Percentiles rank a stretch among this genome's conserved stretches.
phyloP scores from a whole-genome alignment of 2,888 invertebrate species.

The Drosophila limbata region DNA sequence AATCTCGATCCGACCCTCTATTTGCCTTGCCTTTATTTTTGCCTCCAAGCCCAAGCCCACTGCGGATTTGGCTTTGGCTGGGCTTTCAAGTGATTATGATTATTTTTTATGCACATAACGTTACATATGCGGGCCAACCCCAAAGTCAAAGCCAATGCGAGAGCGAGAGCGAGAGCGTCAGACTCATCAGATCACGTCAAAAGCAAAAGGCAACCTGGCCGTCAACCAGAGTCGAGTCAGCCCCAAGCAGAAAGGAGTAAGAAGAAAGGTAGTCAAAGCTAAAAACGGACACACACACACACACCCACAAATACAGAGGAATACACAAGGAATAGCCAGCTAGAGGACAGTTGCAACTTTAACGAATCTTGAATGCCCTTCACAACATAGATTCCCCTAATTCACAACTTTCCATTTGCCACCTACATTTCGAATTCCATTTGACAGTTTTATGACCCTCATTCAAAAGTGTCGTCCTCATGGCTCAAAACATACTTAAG shows the following conservation, averaged over 20 bases:
- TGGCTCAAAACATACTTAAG: no score
- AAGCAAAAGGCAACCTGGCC: slow-evolving; percentile 51
- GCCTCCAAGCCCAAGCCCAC: neutral
- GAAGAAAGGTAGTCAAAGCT: slow-evolving; percentile 13
- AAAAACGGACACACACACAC: slow-evolving; percentile 4
- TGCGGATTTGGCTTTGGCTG: slow-evolving; percentile 47
- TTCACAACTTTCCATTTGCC: no score
- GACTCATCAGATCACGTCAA: slow-evolving; percentile 66
- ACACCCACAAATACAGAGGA: neutral
- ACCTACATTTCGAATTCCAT: no score
- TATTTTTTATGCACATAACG: slow-evolving; percentile 79
- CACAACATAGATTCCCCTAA: neutral
- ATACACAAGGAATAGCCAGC: neutral
- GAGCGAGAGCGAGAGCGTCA: slow-evolving; percentile 21
- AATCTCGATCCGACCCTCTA: slow-evolving; percentile 44
- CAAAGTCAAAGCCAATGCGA: slow-evolving; percentile 40
- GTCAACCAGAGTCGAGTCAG: neutral
- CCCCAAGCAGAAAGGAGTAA: slow-evolving; percentile 7
- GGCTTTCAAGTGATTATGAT: slow-evolving; percentile 81
- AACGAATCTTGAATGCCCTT: slow-evolving; percentile 14
- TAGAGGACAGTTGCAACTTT: neutral
- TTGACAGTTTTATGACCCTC: no score
- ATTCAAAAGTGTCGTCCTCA: no score
- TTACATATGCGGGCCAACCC: slow-evolving; percentile 48
- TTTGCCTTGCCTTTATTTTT: slow-evolving; percentile 37